A percentile compares a stretch with the other conserved stretches of the same genome.
These are phyloP conservation scores for Lethenteron camtschaticum DNA, from an alignment of 2,113 vertebrate species.

Conservation along the genomic window DNA sequence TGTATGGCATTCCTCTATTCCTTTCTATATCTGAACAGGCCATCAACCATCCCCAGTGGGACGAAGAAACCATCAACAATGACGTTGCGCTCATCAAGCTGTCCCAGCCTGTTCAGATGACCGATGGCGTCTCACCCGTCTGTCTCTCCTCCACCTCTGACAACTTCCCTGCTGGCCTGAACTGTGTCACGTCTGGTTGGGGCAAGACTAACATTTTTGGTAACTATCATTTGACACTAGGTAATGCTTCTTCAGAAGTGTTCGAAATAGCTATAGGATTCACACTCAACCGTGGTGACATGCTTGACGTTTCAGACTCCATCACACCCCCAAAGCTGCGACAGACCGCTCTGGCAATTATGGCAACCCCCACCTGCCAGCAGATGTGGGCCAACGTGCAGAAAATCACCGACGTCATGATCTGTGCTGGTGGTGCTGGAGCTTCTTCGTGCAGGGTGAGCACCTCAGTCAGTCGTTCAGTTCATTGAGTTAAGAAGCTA, in stretches of 20 bases:
- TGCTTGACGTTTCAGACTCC: constrained; percentile 18
- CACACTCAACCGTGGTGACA: too few relatives aligned
- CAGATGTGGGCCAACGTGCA: constrained; percentile 26
- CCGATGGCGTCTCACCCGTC: constrained; percentile 26
- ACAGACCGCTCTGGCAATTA: constrained; percentile 41
- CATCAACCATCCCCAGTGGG: constrained; percentile 40
- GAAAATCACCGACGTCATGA: constrained; percentile 28
- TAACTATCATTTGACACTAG: constrained; percentile 7
- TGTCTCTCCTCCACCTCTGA: constrained; percentile 29
- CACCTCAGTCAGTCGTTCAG: too few relatives aligned
- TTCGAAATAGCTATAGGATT: too few relatives aligned
- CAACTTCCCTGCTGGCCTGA: constrained; percentile 20
- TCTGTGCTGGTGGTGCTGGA: constrained; percentile 43
- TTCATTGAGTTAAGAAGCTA: too few relatives aligned
- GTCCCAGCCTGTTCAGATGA: constrained; percentile 28
- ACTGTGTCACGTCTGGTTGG: constrained; percentile 52
- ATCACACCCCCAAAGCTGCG: constrained; percentile 34
- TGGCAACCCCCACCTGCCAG: constrained; percentile 29
- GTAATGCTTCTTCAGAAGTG: too few relatives aligned
- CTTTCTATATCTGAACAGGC: constrained; percentile 18
- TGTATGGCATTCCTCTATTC: too few relatives aligned
- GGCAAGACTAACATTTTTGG: constrained; percentile 23
- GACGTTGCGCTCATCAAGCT: constrained; percentile 51
- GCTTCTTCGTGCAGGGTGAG: constrained; percentile 50
- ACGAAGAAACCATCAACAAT: constrained; percentile 34